Evolutionary conservation across 2,797 vertebrate genomes (phyloP), one percentile per base, ranked within the genome.

Genomic region (Lacerta agilis): DNA sequence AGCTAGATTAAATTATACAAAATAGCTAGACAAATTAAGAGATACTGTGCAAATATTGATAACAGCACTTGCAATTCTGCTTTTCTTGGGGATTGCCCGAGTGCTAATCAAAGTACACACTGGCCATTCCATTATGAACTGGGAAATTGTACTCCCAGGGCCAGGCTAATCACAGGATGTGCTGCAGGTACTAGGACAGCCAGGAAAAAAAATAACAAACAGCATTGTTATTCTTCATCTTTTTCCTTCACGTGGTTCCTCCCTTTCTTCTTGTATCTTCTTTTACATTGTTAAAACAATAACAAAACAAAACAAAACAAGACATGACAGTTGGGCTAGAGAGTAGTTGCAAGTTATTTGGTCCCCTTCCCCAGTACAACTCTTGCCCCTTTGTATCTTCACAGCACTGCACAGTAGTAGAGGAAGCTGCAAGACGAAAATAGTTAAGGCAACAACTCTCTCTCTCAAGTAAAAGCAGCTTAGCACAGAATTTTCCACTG

Each of bases 381-480:
- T 90, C 92, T 87, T 83, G 82, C 58, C 71, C 43, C 79, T 90
- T 91, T 90, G 84, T 72, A 89, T 73, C 73, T 49, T 86, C 86
- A 49, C 64, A 83, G n/a, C 17, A 43, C 29, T 61, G 69, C 7
- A 27, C 55, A 17, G 77, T 55, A 64, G 49, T 55, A 11, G 64
- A 86, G 85, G 84, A 76, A 92, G 20, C 29, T 73, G 83, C 75
- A 85, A 45, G 36, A 88, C 61, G 33, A 90, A 81, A 90, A 91
- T 91, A 92, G 92, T 82, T 87, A 91, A 87, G 85, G 78, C 72
- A 89, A 79, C 72, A 91, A 79, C 0, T 94, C 91, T 80, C 91
- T 80, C 78, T 79, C 93, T 91, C 61, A 43, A 85, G 75, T 89
- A 29, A 77, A 80, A 90, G 82, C 92, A 92, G 89, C 89, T 90